Evolutionary conservation across 2,797 vertebrate genomes (phyloP), one percentile per base, ranked within the genome.

Genomic region (Chelon labrosus): DNA sequence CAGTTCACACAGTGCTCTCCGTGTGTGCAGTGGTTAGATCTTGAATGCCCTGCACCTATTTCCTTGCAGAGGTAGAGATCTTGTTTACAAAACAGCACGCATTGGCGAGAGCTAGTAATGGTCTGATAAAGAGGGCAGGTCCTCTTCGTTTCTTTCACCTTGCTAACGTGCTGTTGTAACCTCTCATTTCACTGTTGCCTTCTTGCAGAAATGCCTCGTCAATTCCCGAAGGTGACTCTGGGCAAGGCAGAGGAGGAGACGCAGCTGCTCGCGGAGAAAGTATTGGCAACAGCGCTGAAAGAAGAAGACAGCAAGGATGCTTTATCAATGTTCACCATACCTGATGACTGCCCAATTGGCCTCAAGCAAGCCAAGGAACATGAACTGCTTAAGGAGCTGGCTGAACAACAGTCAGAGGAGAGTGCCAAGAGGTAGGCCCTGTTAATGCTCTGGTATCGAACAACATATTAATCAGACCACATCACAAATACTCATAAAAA

Each of bases 271-370:
- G 96, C 96, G 0, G 97, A 99, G 89, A 96, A 96, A 79, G 96
- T 97, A 5, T 98, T 97, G 37, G 97, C 96, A 53, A 96, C 96
- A 56, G 98, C 96, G 0, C 93, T 99, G 13, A 94, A 95, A 73
- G 97, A 97, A 88, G 97, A 98, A 83, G 97, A 97, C 90, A 95
- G 89, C 80, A 97, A 96, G 76, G 96, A 96, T 94, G 96, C 89
- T 14, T 66, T 97, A 65, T 97, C 97, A 0, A 93, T 99, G 78
- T 99, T 97, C 92, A 96, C 94, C 0, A 95, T 98, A 75, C 94
- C 96, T 0, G 98, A 98, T 78, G 98, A 99, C 91, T 99, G 97
- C 68, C 98, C 97, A 2, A 98, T 99, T 0, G 95, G 96, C 80
- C 95, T 98, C 66, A 95, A 96, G 73, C 96, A 99, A 88, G 97